Percentiles rank a stretch among this genome's conserved stretches.
phyloP scores from a whole-genome alignment of 2,888 invertebrate genomes.

The Rhagium mordax region DNA sequence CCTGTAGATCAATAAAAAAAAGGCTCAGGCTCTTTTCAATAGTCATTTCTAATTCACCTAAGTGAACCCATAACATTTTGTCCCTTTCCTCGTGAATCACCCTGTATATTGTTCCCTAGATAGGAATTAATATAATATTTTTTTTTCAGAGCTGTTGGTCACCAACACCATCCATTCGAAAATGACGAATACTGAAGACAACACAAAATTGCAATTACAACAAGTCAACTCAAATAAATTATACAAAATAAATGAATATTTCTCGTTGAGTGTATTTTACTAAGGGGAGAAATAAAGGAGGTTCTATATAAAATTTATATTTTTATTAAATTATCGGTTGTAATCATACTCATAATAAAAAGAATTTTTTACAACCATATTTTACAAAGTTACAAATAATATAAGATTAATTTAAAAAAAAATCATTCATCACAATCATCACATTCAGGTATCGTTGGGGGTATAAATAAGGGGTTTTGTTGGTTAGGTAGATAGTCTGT shows the following conservation, averaged over 20 bases:
- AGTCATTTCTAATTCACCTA: no score
- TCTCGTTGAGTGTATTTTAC: neutral
- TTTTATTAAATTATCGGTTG: conserved; percentile 30
- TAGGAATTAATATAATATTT: neutral
- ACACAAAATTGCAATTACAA: neutral
- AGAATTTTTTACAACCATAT: conserved; percentile 30
- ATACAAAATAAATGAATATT: neutral
- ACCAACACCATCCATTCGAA: conserved; percentile 56
- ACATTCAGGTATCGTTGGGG: conserved; percentile 68
- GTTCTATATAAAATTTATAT: conserved; percentile 8
- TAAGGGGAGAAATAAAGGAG: neutral
- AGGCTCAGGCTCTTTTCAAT: no score
- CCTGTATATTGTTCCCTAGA: no score
- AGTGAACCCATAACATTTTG: no score
- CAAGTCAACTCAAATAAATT: neutral
- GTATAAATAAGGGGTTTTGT: conserved; percentile 60
- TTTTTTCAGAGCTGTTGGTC: conserved; percentile 51
- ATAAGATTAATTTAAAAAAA: conserved; percentile 40
- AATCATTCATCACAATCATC: conserved; percentile 65
- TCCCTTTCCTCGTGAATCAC: no score
- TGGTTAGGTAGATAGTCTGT: conserved; percentile 28
- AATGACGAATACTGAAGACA: conserved; percentile 52
- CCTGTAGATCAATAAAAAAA: no score
- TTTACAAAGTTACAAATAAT: conserved; percentile 34
- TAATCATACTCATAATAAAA: conserved; percentile 8